Evolutionary conservation across 2,797 vertebrate species (phyloP), one percentile per base, ranked within the genome.

Genomic region (Potorous gilbertii): DNA sequence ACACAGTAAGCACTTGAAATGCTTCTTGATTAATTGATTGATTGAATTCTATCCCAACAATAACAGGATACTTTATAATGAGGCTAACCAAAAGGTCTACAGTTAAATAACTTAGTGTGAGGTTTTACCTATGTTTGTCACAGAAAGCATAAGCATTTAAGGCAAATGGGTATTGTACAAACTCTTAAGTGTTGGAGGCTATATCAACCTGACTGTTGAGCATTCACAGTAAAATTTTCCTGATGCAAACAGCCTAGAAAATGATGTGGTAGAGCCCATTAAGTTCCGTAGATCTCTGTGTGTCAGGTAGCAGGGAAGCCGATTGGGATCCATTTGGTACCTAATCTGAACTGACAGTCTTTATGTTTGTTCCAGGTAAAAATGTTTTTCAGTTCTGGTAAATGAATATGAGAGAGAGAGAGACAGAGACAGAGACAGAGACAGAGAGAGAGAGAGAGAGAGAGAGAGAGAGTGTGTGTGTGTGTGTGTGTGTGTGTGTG

Each of bases 301-400:
- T 55, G 52, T 95, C 93, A 93, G 93, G 28, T 94, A 94, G 95
- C 90, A 97, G 94, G 74, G 52, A 31, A 96, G 90, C 92, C 96
- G 93, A 87, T 18, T 91, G 94, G 93, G 95, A 95, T 46, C 93
- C 90, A 96, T 97, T 93, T 97, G 92, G 96, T 97, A 92, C 90
- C 93, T 98, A 97, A 98, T 97, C 95, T 91, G 66, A 98, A 96
- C 91, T 96, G 96, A 97, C 96, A 95, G 94, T 57, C 96, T 97
- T 95, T 96, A 97, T 97, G 90, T 81, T 91, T 87, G 93, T 94
- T 98, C 92, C 94, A 81, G 87, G 91, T n/a, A 92, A 95, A 91
- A 95, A 93, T 4, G 59, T 81, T 90, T 95, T 96, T 93, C 54
- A 92, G 28, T 91, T 90, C 13, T 40, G 9, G 74, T 81, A 46